Evolutionary conservation across 2,888 invertebrate species (phyloP).

Genomic region (Amaurobius ferox): DNA sequence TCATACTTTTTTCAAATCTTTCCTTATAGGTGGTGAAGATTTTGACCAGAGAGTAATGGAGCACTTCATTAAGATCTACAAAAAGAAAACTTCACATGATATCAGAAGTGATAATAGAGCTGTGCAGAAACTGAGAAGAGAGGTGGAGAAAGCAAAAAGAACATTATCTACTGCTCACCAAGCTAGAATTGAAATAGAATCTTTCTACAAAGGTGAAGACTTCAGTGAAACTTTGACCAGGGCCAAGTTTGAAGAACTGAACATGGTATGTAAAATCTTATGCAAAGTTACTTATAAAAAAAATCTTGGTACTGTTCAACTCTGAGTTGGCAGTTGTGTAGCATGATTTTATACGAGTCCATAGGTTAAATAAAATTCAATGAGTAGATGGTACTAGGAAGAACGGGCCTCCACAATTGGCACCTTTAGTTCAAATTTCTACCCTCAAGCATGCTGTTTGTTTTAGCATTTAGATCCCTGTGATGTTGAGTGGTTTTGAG

Average conservation of each 20-base stretch:
- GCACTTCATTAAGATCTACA: conserved; percentile 98
- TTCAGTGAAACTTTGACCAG: conserved; percentile 98
- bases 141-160: conserved; percentile 98
- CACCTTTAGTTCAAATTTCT: too few relatives aligned
- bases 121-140: conserved; percentile 96
- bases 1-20: too few relatives aligned
- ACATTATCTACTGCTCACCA: conserved; percentile 96
- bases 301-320: too few relatives aligned
- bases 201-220: conserved; percentile 98
- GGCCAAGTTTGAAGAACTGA: conserved; percentile 98
- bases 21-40: conserved; percentile 90
- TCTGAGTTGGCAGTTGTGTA: too few relatives aligned
- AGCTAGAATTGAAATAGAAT: conserved; percentile 98
- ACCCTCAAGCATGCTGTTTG: too few relatives aligned
- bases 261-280: conserved; percentile 82
- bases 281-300: too few relatives aligned
- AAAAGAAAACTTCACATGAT: conserved; percentile 99
- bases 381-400: too few relatives aligned
- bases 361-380: too few relatives aligned
- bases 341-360: too few relatives aligned
- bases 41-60: conserved; percentile 99
- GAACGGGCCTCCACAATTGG: too few relatives aligned
- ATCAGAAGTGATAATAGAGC: conserved; percentile 95
- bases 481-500: too few relatives aligned
- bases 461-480: too few relatives aligned